Base-by-base conservation (phyloP, 2,113 vertebrate species). In the Microcebus ravelobensis region DNA sequence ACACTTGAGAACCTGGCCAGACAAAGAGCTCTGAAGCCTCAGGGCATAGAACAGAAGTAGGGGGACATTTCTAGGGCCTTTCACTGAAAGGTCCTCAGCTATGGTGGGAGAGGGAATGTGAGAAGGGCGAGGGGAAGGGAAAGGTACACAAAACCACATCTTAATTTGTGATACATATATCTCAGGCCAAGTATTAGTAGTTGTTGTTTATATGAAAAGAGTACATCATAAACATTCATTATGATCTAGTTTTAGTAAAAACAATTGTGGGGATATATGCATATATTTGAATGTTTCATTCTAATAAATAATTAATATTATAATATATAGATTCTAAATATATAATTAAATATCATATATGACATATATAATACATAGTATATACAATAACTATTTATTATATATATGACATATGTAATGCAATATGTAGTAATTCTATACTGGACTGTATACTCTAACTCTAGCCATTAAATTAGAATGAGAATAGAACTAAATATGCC, bases 1-100 rank as follows among this genome's bases (percentile, higher is more conserved):
- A 68, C 76, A 77, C 17, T 39, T 85, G 31, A 50, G 93, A 95
- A 39, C 50, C 63, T 87, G 70, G 71, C 61, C 48, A 94, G 61
- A 52, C 80, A 68, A 65, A 90, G 42, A 93, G 6, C 48, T 94
- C 70, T 10, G 81, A 97, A 86, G 65, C 2, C 79, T 95, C 67
- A 61, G 45, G 71, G 57, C 39, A 88, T 55, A 94, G 65, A 86
- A 84, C 15, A 25, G 6, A 52, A 31, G 31, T 5, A 73, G 63
- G 73, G 67, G 25, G 31, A n/a, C 25, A 1, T 52, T 25, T 70
- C 57, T 20, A n/a, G 55, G n/a, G 34, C 18, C 57, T 52, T 74
- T 80, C 27, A 29, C 11, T 50, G 17, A 55, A 90, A 91, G 45
- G 52, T 39, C 15, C 81, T 67, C 36, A 71, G 8, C 27, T 45